Conservation (phyloP, 2,888 invertebrate species). For the Xanthorhoe designata region DNA sequence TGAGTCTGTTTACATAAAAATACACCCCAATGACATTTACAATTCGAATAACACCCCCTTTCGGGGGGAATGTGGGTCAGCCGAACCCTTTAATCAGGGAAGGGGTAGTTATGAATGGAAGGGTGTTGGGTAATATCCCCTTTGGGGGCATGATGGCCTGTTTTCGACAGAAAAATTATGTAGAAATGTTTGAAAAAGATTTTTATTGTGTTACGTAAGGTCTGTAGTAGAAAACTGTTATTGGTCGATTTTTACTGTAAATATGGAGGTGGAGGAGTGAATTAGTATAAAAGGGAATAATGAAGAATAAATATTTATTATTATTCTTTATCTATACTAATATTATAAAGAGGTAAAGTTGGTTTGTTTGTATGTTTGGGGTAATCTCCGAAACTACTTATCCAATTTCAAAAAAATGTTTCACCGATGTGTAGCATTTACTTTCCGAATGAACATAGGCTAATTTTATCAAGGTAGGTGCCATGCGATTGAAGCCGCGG, state of each 20-base stretch:
- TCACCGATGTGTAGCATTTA: no score
- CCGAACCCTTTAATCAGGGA: constrained; percentile 13
- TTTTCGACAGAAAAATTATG: constrained; percentile 3
- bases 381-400: no score
- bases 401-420: no score
- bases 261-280: background rate
- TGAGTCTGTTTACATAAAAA: constrained; percentile 40
- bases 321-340: no score
- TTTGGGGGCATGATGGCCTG: constrained; percentile 2
- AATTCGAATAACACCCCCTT: constrained; percentile 42
- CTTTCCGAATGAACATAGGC: no score
- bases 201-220: background rate
- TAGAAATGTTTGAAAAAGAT: background rate
- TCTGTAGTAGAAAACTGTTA: background rate
- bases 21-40: constrained; percentile 41
- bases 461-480: no score
- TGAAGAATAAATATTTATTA: no score
- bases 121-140: constrained; percentile 8
- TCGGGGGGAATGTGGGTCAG: constrained; percentile 16
- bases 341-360: no score
- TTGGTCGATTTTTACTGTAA: no score
- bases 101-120: constrained; percentile 33
- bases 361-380: no score
- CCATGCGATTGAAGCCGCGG: no score
- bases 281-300: background rate